These are phyloP conservation scores for Drosophila yooni DNA, from an alignment of 2,888 invertebrate genomes.

Conservation along the genomic window DNA sequence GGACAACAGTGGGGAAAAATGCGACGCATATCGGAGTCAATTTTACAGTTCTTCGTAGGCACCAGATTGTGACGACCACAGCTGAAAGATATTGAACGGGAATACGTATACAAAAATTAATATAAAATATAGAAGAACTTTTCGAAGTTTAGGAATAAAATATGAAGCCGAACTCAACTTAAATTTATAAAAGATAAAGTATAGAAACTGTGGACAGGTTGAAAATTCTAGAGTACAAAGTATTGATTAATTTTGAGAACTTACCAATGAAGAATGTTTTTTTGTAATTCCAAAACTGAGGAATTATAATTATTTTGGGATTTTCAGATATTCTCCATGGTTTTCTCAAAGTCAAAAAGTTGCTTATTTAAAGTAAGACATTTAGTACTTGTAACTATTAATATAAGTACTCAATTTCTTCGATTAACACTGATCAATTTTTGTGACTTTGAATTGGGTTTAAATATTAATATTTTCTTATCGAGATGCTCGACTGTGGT, in stretches of 20 bases:
- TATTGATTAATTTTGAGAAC: not conserved
- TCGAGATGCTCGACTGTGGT: not conserved
- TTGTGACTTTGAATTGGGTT: not conserved
- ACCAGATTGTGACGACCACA: slow-evolving; percentile 79
- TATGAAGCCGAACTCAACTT: not conserved
- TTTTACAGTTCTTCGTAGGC: slow-evolving; percentile 73
- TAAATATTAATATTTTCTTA: not conserved
- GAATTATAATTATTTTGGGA: not conserved
- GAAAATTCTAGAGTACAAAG: not conserved
- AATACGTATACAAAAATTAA: not conserved
- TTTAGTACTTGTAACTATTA: not conserved
- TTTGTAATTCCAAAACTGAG: not conserved
- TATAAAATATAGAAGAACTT: not conserved
- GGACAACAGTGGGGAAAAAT: slow-evolving; percentile 80
- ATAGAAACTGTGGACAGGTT: not conserved
- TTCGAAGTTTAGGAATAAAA: not conserved
- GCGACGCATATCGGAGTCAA: slow-evolving; percentile 75
- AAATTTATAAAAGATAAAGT: not conserved
- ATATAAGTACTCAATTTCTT: not conserved
- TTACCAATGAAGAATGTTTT: not conserved
- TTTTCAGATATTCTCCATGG: not conserved
- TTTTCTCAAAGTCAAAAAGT: not conserved
- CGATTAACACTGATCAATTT: not conserved
- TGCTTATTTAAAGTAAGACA: not conserved
- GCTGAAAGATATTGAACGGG: slow-evolving; percentile 37